A percentile compares a stretch with the other conserved stretches of the same genome.
phyloP scores from a whole-genome alignment of 2,797 vertebrate species.

The Poecile montanus region DNA sequence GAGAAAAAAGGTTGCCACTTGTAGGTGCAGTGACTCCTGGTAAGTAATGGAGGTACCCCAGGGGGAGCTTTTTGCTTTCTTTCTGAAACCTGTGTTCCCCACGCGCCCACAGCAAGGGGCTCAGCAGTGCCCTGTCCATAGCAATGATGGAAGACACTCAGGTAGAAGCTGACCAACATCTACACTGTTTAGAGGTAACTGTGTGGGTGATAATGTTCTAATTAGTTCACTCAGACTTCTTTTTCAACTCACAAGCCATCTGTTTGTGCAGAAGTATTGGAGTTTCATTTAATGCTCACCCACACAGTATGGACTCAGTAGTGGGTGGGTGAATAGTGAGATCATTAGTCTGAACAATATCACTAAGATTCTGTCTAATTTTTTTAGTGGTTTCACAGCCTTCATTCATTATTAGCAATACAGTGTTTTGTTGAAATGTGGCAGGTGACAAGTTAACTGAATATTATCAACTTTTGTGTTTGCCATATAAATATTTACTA shows the following conservation, averaged over 20 bases:
- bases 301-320: neutral
- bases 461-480: neutral
- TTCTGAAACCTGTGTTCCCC: neutral
- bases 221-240: neutral
- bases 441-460: neutral
- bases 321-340: constrained; percentile 28
- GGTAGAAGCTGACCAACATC: neutral
- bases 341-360: constrained; percentile 37
- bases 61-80: neutral
- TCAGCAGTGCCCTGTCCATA: neutral
- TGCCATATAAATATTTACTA: neutral
- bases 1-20: neutral
- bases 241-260: constrained; percentile 12
- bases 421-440: neutral
- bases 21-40: neutral
- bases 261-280: constrained; percentile 17
- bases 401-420: neutral
- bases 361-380: neutral
- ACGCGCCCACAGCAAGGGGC: fast-evolving
- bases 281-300: neutral
- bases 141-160: neutral
- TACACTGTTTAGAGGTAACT: neutral
- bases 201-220: neutral
- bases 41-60: neutral
- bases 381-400: neutral